Evolutionary conservation across 2,113 vertebrate species (phyloP).

Genomic region (Delphinus delphis): DNA sequence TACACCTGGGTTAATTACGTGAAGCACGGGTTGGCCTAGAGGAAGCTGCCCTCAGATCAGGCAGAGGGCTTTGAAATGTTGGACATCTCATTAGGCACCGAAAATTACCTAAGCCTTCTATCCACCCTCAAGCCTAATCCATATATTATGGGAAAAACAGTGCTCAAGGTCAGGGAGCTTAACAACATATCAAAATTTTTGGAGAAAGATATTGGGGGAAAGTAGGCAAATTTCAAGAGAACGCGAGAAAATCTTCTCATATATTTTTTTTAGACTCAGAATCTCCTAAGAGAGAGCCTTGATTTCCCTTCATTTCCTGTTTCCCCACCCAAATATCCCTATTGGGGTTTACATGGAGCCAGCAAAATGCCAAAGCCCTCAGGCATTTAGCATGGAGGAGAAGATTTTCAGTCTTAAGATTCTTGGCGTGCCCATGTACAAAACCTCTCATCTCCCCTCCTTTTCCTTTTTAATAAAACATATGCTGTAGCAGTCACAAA

Average conservation of each 20-base stretch:
- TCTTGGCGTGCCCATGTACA: slow-evolving; percentile 47
- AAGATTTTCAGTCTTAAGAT: slow-evolving; percentile 65
- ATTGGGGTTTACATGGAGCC: slow-evolving; percentile 41
- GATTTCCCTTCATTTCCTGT: slow-evolving; percentile 52
- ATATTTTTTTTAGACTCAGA: slow-evolving; percentile 22
- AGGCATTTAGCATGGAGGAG: slow-evolving; percentile 59
- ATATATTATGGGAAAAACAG: neutral
- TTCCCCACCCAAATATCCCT: slow-evolving; percentile 63
- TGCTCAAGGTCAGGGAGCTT: slow-evolving; percentile 54
- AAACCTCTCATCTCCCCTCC: slow-evolving; percentile 68
- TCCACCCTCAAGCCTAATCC: neutral
- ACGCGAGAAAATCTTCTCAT: neutral
- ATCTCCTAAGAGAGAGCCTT: slow-evolving; percentile 17
- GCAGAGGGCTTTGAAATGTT: neutral
- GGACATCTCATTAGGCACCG: neutral
- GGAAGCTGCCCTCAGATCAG: neutral
- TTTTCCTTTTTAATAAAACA: slow-evolving; percentile 76
- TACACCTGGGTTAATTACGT: neutral
- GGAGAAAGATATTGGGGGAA: neutral
- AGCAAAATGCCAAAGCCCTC: slow-evolving; percentile 44
- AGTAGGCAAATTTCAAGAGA: slow-evolving; percentile 48
- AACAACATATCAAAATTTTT: neutral
- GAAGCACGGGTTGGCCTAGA: neutral
- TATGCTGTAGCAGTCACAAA: slow-evolving; percentile 58
- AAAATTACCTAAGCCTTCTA: neutral